A percentile compares a stretch with the other conserved stretches of the same genome.
Conservation (phyloP, 2,888 invertebrate species). For the Galerucella calmariensis region DNA sequence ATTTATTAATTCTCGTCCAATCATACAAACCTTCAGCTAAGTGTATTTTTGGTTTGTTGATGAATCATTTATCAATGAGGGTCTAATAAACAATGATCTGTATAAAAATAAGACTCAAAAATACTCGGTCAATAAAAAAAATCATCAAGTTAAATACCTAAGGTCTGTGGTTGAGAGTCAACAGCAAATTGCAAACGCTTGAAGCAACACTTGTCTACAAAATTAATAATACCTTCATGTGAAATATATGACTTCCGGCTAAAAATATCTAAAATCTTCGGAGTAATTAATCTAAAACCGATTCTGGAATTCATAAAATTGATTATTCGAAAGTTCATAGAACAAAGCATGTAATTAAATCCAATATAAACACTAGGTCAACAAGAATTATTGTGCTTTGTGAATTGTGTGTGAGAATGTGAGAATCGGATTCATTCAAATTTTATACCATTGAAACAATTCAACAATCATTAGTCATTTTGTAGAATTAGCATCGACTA, state of each 20-base stretch:
- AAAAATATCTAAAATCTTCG: neutral
- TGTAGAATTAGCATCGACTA: neutral
- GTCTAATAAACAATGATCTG: too few species aligned
- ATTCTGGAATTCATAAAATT: neutral
- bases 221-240: neutral
- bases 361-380: conserved; percentile 34
- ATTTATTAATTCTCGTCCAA: too few species aligned
- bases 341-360: conserved; percentile 21
- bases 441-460: neutral
- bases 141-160: too few species aligned
- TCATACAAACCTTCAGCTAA: too few species aligned
- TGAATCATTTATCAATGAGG: too few species aligned
- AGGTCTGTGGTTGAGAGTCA: too few species aligned
- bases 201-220: neutral
- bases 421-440: conserved; percentile 33
- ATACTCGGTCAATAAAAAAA: too few species aligned
- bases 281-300: neutral
- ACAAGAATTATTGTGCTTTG: conserved; percentile 21
- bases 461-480: neutral
- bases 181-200: too few species aligned
- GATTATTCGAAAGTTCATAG: conserved; percentile 25
- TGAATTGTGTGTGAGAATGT: conserved; percentile 23
- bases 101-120: too few species aligned
- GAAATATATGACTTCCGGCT: neutral
- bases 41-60: too few species aligned